These are phyloP conservation scores for Dioctria linearis DNA, from an alignment of 2,888 invertebrate genomes.

Conservation along the genomic window DNA sequence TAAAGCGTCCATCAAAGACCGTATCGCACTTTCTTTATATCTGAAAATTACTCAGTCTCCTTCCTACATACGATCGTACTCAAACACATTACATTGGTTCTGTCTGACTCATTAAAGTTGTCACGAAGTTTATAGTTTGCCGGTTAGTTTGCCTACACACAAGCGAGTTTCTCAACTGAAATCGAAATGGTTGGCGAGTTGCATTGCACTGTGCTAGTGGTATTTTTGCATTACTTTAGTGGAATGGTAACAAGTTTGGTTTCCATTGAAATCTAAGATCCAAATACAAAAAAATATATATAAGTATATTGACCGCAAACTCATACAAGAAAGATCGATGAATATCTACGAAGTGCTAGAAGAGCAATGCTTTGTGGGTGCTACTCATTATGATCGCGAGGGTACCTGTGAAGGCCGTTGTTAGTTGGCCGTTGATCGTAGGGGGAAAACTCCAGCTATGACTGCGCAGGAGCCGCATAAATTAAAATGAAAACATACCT, in stretches of 20 bases:
- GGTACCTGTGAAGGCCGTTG: constrained; percentile 34
- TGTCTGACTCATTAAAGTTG: too few relatives aligned
- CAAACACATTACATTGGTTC: too few relatives aligned
- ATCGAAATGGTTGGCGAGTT: too few relatives aligned
- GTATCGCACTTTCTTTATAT: too few relatives aligned
- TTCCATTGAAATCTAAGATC: neutral
- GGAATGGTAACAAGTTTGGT: neutral
- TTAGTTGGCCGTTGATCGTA: neutral
- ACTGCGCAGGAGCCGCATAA: constrained; percentile 15
- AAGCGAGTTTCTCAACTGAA: too few relatives aligned
- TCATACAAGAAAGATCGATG: neutral
- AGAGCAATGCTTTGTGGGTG: constrained; percentile 4
- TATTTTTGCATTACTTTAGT: too few relatives aligned
- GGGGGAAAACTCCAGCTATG: constrained; percentile 1
- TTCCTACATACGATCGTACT: too few relatives aligned
- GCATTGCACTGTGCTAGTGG: too few relatives aligned
- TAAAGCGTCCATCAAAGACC: too few relatives aligned
- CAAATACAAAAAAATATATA: neutral
- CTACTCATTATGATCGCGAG: constrained; percentile 13
- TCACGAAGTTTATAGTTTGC: too few relatives aligned
- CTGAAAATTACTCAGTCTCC: too few relatives aligned
- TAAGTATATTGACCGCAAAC: neutral
- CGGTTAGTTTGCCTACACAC: too few relatives aligned
- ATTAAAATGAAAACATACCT: constrained; percentile 42
- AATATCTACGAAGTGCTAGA: neutral